Base-by-base conservation (phyloP, 2,888 invertebrate genomes). In the Cistogaster globosa region DNA sequence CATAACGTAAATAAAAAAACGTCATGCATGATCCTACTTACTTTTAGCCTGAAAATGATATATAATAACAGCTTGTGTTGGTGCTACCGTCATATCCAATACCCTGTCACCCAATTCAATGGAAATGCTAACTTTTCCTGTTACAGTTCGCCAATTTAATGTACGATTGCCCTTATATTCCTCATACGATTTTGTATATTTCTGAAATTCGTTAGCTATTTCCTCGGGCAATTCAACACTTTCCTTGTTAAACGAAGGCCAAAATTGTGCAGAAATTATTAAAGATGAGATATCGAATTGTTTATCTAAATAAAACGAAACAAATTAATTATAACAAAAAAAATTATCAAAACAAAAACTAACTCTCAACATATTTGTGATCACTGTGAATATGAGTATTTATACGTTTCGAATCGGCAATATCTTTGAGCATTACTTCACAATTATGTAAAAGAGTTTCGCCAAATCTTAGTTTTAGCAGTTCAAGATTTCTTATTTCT, bases 381-480 rank as follows among this genome's bases (percentile, higher is more conserved):
- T 96, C 96, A 87, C 96, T 95, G 88, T 97, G 96, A 87, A 97
- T 96, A 72, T 96, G 94, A 12, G 96, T 94, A 93, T 98, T 98
- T 68, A 99, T 97, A 87, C 98, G 94, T 90, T 98, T 97, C 0
- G 99, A 99, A 92, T 99, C 99, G 26, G 96, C 96, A 53, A 99
- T 96, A 92, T 99, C 99, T 91, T 98, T 98, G 48, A 99, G 93
- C 99, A 99, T 99, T 0, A 99, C 98, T 93, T 99, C 99, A 93
- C 99, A 99, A 90, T 97, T 97, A 91, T 98, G 98, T 74, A 99
- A 93, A 88, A 98, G 97, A n/a, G 97, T 95, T 91, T 99, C 99
- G 0, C 98, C 99, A 94, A 99, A 99, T 87, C 97, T 94, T 63
- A 98, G 93, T 93, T 99, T 99, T 5, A 99, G 93, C 84, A 99